These are phyloP conservation scores for Lepisosteus osseus DNA, from an alignment of 2,113 vertebrate genomes.

Conservation along the genomic window DNA sequence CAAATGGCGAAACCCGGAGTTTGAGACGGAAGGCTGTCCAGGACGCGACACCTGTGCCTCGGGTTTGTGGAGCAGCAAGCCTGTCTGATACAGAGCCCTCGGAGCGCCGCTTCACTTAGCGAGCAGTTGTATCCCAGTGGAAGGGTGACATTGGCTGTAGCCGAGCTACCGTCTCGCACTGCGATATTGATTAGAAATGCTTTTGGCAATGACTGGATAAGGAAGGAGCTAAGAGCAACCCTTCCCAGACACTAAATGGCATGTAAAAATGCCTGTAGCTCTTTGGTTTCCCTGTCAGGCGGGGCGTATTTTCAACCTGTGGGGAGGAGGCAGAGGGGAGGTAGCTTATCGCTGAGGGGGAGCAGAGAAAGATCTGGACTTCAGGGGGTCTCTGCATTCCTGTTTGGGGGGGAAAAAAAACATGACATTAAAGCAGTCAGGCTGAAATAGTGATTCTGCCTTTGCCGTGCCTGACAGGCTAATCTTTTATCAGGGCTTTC, in stretches of 20 bases:
- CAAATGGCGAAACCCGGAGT: slow-evolving; percentile 33
- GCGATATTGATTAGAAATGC: slow-evolving; percentile 63
- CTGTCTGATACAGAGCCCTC: slow-evolving; percentile 50
- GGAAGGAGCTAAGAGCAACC: slow-evolving; percentile 52
- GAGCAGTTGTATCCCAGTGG: slow-evolving; percentile 43
- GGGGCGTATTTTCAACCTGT: slow-evolving; percentile 48
- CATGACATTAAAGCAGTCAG: slow-evolving; percentile 45
- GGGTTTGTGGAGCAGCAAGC: slow-evolving; percentile 45
- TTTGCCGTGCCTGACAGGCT: slow-evolving; percentile 48
- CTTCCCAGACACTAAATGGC: slow-evolving; percentile 55
- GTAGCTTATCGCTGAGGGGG: slow-evolving; percentile 23
- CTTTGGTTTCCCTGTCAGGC: slow-evolving; percentile 56
- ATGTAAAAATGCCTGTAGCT: slow-evolving; percentile 51
- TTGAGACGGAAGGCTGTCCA: slow-evolving; percentile 40
- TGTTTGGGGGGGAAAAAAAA: slow-evolving; percentile 39
- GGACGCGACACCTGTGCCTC: slow-evolving; percentile 23
- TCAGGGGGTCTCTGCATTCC: slow-evolving; percentile 35
- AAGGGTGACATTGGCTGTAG: slow-evolving; percentile 44
- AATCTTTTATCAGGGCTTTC: slow-evolving; percentile 36
- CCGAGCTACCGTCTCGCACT: slow-evolving; percentile 52
- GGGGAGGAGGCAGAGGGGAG: slow-evolving; percentile 14
- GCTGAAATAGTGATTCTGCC: slow-evolving; percentile 46
- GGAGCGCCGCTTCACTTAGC: slow-evolving; percentile 70
- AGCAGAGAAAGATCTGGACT: slow-evolving; percentile 34
- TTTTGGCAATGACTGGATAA: slow-evolving; percentile 63